Conservation (phyloP, 2,113 vertebrate genomes). For the Megatriorchis doriae region DNA sequence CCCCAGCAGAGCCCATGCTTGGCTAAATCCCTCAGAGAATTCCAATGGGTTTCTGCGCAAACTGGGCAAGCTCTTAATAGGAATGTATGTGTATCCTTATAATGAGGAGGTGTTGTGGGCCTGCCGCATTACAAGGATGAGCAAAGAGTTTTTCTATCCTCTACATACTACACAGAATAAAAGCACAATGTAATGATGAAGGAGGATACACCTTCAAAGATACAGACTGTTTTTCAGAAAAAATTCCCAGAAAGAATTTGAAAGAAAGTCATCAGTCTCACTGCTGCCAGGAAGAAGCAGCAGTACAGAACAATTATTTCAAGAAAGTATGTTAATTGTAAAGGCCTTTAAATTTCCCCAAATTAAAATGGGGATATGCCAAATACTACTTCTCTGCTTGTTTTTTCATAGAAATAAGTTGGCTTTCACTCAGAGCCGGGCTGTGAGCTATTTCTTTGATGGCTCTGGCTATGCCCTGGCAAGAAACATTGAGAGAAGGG, state of each 20-base stretch:
- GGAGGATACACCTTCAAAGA: not conserved
- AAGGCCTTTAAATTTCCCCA: not conserved
- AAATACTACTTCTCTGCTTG: not conserved
- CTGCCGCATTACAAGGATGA: not conserved
- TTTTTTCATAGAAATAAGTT: constrained; percentile 82
- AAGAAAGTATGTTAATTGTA: not conserved
- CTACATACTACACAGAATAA: not conserved
- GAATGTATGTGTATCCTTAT: not conserved
- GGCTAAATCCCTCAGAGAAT: not conserved
- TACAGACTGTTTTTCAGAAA: not conserved
- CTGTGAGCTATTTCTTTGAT: constrained; percentile 94
- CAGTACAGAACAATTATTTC: not conserved
- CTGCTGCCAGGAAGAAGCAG: not conserved
- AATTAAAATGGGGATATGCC: not conserved
- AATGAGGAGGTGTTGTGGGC: not conserved
- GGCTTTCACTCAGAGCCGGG: constrained; percentile 92
- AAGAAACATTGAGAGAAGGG: constrained; percentile 86
- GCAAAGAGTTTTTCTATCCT: not conserved
- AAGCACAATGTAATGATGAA: not conserved
- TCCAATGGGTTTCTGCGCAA: not conserved
- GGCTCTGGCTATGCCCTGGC: constrained; percentile 90
- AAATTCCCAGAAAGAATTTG: not conserved
- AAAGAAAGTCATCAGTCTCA: not conserved
- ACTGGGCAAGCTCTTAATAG: not conserved
- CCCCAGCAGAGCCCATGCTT: not conserved